Percentiles rank a stretch among this genome's conserved stretches.
Conservation (phyloP, 2,113 vertebrate species). For the Mellivora capensis region DNA sequence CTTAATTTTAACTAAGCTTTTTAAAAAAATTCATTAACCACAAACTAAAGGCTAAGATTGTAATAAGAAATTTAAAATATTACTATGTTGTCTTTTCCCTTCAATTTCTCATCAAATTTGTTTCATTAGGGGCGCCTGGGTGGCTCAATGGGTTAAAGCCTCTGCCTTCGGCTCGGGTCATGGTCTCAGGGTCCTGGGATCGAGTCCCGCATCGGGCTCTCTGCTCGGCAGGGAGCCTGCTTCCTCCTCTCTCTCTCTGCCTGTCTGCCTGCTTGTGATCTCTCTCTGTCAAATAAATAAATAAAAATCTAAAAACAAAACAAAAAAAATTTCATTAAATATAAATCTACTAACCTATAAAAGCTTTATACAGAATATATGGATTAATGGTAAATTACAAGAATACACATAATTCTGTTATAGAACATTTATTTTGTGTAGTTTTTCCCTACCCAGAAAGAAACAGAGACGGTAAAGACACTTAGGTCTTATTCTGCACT, state of each 20-base stretch:
- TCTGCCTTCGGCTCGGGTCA: too few species aligned
- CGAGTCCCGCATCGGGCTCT: too few species aligned
- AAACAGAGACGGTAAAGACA: background rate
- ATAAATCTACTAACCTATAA: background rate
- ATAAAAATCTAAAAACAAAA: too few species aligned
- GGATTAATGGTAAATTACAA: background rate
- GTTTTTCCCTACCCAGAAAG: background rate
- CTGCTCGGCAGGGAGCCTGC: too few species aligned
- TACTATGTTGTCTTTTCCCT: background rate
- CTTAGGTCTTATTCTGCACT: background rate
- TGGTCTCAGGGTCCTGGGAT: too few species aligned
- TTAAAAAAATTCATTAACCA: background rate
- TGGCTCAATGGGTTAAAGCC: too few species aligned
- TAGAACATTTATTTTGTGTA: background rate
- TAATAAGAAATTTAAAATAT: background rate
- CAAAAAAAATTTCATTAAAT: slow-evolving; percentile 17
- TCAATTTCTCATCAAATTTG: background rate
- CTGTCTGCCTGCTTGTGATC: too few species aligned
- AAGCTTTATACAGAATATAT: background rate
- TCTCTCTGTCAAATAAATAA: too few species aligned
- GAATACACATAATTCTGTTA: background rate
- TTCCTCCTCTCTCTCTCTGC: too few species aligned
- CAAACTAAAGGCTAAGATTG: background rate
- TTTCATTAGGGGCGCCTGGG: too few species aligned
- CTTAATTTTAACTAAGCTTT: background rate